Conservation (phyloP, 1,140 invertebrate genomes). For the Brachionus asplanchnoidis region DNA sequence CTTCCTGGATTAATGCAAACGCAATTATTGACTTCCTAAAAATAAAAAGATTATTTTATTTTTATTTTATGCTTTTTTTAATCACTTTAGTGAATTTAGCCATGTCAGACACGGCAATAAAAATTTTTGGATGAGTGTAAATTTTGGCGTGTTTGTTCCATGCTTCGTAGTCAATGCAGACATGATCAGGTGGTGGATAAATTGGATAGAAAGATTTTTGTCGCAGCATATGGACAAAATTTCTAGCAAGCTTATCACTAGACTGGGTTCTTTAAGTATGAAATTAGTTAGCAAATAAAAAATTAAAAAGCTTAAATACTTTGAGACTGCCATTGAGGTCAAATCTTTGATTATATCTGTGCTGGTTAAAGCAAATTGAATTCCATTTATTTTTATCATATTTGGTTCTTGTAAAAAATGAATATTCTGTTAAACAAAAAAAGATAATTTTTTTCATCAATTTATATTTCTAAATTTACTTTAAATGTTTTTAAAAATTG, state of each 20-base stretch:
- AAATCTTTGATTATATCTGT: conserved; percentile 39
- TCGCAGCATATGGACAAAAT: conserved; percentile 34
- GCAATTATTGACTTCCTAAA: conserved; percentile 25
- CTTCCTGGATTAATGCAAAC: conserved; percentile 30
- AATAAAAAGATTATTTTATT: not conserved
- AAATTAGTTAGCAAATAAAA: not conserved
- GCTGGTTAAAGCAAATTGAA: conserved; percentile 16
- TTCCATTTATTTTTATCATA: conserved; percentile 38
- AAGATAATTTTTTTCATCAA: not conserved
- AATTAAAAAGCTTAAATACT: not conserved
- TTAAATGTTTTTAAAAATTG: not conserved
- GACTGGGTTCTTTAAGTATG: not conserved
- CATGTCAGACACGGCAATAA: conserved; percentile 19
- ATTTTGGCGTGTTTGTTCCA: conserved; percentile 33
- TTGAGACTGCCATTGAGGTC: conserved; percentile 22
- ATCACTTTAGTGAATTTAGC: not conserved
- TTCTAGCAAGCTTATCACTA: conserved; percentile 31
- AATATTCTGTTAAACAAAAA: conserved; percentile 5
- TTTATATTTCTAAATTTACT: not conserved
- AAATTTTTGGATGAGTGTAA: conserved; percentile 30
- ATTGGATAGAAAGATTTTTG: conserved; percentile 40
- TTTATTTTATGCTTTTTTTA: not conserved
- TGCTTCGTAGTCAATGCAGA: conserved; percentile 18
- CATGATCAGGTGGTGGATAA: conserved; percentile 31
- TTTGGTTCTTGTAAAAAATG: conserved; percentile 32